A percentile compares a stretch with the other conserved stretches of the same genome.
Conservation (phyloP, 2,113 vertebrate genomes). For the Microtus richardsoni region DNA sequence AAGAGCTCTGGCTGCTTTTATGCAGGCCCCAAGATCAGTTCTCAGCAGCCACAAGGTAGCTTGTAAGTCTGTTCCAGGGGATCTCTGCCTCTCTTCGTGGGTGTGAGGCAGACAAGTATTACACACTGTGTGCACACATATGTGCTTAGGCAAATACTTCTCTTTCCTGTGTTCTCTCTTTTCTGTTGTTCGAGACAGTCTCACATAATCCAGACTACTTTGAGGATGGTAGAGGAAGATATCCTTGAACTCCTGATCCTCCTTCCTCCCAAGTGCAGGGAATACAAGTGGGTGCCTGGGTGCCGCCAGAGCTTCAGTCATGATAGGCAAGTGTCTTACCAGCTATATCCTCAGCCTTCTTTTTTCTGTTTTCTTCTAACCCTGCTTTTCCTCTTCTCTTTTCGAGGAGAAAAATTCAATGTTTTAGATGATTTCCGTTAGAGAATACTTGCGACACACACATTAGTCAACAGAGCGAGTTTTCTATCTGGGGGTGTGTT, state of each 20-base stretch:
- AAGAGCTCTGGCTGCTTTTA: background rate
- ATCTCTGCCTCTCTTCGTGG: no score
- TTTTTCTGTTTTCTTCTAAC: background rate
- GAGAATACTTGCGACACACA: background rate
- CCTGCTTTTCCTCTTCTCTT: conserved; percentile 18
- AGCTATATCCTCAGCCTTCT: background rate
- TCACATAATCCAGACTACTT: background rate
- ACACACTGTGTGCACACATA: background rate
- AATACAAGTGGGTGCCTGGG: background rate
- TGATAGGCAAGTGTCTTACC: no score
- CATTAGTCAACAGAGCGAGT: background rate
- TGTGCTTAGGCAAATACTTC: background rate
- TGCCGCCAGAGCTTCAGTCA: background rate
- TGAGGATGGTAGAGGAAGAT: background rate
- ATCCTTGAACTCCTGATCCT: background rate
- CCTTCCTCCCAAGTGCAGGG: background rate
- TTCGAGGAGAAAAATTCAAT: conserved; percentile 20
- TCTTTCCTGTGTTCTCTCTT: background rate
- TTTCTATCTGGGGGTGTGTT: background rate
- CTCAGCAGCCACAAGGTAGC: background rate
- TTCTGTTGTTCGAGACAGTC: background rate
- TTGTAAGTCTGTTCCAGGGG: background rate
- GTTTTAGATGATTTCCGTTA: conserved; percentile 36
- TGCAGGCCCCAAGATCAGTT: background rate
- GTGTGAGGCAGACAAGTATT: background rate